These are phyloP conservation scores for Leptobrachium leishanense DNA, from an alignment of 2,113 vertebrate genomes.

Conservation along the genomic window DNA sequence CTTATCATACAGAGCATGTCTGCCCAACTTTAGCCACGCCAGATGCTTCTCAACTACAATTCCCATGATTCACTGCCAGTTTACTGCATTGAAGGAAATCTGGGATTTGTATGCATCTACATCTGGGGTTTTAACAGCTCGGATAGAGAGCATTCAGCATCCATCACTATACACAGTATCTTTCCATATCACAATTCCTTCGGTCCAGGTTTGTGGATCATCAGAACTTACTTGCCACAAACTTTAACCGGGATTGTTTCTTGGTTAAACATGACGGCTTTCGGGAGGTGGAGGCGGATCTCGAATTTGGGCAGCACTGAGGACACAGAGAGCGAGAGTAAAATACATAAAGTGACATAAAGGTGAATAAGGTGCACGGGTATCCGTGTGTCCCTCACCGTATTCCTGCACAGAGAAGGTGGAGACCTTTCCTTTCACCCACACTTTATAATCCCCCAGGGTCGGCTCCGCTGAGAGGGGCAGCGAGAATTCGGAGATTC, in stretches of 20 bases:
- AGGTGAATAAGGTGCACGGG: neutral
- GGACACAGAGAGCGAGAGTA: neutral
- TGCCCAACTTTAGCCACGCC: no score
- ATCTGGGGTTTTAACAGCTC: no score
- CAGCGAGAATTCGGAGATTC: conserved; percentile 59
- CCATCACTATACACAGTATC: no score
- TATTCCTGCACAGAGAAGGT: conserved; percentile 59
- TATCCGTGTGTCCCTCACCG: conserved; percentile 46
- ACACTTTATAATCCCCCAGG: conserved; percentile 54
- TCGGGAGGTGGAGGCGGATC: conserved; percentile 56
- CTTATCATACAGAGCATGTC: no score
- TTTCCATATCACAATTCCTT: no score
- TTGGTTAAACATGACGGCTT: conserved; percentile 52
- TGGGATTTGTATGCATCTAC: no score
- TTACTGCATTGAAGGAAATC: no score
- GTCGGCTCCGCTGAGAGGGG: conserved; percentile 53
- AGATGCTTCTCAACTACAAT: no score
- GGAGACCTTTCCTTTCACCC: neutral
- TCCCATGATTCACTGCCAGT: no score
- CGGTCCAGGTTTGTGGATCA: neutral
- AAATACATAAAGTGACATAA: neutral
- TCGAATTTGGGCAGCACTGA: conserved; percentile 60
- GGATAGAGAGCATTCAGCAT: no score
- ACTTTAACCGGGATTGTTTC: conserved; percentile 35
- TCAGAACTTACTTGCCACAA: conserved; percentile 58